Conservation (phyloP, 2,888 invertebrate genomes). For the Limnephilus marmoratus region DNA sequence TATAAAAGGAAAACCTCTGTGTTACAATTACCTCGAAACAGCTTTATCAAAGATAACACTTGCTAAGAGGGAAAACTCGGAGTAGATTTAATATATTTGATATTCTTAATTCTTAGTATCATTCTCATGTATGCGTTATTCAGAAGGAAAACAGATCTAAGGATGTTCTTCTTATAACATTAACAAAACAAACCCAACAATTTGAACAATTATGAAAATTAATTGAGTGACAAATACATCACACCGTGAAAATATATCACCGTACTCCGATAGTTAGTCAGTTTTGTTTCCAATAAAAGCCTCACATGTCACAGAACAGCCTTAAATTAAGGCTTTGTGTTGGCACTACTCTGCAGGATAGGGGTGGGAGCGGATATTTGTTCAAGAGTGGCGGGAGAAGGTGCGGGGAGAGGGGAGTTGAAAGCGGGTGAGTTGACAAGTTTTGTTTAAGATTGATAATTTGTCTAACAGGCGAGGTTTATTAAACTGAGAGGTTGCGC, state of each 20-base stretch:
- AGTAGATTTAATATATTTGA: no score
- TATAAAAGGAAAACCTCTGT: no score
- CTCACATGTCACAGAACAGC: background rate
- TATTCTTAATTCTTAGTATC: no score
- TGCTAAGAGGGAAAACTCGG: no score
- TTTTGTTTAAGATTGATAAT: constrained; percentile 2
- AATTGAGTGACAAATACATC: background rate
- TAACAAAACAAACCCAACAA: background rate
- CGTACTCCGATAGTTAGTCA: background rate
- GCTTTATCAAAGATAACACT: no score
- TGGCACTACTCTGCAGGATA: background rate
- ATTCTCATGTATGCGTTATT: no score
- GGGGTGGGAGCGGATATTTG: background rate
- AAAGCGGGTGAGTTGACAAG: background rate
- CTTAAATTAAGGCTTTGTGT: background rate
- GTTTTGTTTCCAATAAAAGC: background rate
- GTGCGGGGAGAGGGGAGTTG: background rate
- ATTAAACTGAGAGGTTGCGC: background rate
- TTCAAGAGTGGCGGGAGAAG: background rate
- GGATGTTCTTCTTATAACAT: no score
- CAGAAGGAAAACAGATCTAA: no score
- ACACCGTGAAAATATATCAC: background rate
- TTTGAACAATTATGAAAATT: background rate
- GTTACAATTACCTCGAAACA: no score
- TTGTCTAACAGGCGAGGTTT: background rate